Base-by-base conservation (phyloP, 2,113 vertebrate species). In the Lophius piscatorius region DNA sequence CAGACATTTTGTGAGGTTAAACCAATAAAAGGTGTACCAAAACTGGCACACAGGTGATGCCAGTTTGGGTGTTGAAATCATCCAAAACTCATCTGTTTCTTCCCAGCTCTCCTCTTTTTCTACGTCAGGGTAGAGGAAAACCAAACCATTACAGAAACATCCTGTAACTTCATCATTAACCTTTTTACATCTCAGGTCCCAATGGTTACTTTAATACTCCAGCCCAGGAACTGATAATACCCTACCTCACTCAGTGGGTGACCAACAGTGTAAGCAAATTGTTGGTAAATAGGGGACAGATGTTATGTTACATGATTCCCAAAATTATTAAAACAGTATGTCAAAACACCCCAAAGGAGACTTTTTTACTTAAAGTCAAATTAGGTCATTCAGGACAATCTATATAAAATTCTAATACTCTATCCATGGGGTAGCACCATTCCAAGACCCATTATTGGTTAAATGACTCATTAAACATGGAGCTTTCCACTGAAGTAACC, bases 131-230 rank as follows among this genome's bases (percentile, higher is more conserved):
- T 51, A 20, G 49, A 83, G 63, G 62, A 40, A 24, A 63, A 63
- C 64, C 63, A 16, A 75, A 75, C 83, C 79, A 73, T 64, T 62
- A n/a, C n/a, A 69, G 4, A 1, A 44, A 69, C 80, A 84, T 72
- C 60, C 63, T 80, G 66, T 62, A 78, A 82, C 80, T 48, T 47
- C 69, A 85, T 84, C 63, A n/a, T n/a, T n/a, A 83, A 65, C 73
- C 60, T 64, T 65, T 71, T 62, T 80, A 78, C 60, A 62, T 31
- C 36, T 62, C 39, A 70, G 71, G 74, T 68, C 68, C 63, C 65
- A 60, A 66, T 42, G 60, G 54, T 29, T 22, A 28, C 68, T 45
- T 49, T 65, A 64, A 56, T 52, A 76, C 26, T 75, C 48, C 14
- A 47, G 70, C 35, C 35, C 31, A 48, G 50, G 60, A 61, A 48